Conservation (phyloP, 2,797 vertebrate species). For the Buphagus erythrorhynchus region DNA sequence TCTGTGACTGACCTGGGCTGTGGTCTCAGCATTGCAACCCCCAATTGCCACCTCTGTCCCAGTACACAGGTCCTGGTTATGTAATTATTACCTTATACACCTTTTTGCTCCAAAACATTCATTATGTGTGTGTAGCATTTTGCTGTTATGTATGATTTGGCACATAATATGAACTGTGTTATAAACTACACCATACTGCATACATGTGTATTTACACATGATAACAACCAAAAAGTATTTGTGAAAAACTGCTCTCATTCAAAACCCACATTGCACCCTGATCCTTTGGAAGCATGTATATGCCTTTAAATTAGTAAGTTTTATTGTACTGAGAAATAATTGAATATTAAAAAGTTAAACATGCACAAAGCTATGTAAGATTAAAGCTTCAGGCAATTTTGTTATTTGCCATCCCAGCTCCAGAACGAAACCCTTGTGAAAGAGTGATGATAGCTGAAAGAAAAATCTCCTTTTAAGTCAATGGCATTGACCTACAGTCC, state of each 20-base stretch:
- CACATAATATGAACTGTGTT: neutral
- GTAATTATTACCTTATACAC: neutral
- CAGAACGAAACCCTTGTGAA: neutral
- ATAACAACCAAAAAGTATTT: neutral
- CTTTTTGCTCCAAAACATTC: neutral
- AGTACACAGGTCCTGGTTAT: neutral
- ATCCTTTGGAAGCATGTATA: neutral
- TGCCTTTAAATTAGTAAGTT: neutral
- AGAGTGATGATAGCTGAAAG: neutral
- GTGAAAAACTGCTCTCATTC: neutral
- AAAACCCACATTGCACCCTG: neutral
- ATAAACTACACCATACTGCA: neutral
- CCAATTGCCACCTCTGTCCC: neutral
- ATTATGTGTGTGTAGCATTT: neutral
- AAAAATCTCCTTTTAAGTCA: constrained; percentile 41
- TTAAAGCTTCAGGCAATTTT: neutral
- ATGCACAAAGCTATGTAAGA: neutral
- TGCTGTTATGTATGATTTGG: neutral
- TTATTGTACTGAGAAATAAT: neutral
- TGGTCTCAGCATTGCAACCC: accelerated
- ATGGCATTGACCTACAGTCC: constrained; percentile 33
- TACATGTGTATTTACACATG: neutral
- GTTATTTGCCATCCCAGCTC: neutral
- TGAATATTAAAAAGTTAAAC: neutral
- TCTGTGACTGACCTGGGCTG: neutral